Percentiles rank a stretch among this genome's conserved stretches.
Evolutionary conservation across 2,797 vertebrate genomes (phyloP).

Genomic region (Holocentrus rufus): DNA sequence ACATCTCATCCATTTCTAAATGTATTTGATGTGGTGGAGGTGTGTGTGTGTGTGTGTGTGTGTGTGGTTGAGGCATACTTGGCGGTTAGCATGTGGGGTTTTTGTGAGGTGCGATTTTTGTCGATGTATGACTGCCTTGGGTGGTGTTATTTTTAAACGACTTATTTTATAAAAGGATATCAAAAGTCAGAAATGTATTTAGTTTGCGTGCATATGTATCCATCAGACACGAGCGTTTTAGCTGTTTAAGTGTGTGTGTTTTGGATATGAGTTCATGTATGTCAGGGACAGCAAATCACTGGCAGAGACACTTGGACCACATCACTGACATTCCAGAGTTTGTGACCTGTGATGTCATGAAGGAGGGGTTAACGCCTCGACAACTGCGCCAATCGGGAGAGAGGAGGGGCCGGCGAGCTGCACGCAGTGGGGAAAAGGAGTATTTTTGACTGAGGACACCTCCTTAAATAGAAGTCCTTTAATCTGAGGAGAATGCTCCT

Average conservation of each 20-base stretch:
- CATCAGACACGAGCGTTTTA: not conserved
- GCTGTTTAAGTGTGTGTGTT: not conserved
- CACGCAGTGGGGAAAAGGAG: constrained; percentile 1
- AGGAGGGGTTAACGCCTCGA: constrained; percentile 11
- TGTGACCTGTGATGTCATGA: constrained; percentile 27
- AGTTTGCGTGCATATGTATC: not conserved
- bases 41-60: no score
- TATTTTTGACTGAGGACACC: constrained; percentile 27
- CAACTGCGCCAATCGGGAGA: constrained; percentile 26
- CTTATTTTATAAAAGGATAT: no score
- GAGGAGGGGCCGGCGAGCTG: constrained; percentile 10
- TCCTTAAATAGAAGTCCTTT: constrained; percentile 41
- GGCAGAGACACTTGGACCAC: constrained; percentile 30
- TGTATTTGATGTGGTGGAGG: not conserved
- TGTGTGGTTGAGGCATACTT: no score
- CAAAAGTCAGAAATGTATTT: not conserved
- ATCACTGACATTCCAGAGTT: constrained; percentile 33
- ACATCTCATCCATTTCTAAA: not conserved
- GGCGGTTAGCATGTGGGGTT: no score
- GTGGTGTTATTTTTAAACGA: no score
- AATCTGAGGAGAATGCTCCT: constrained; percentile 26
- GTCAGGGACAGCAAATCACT: constrained; percentile 22
- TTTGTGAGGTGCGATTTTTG: no score
- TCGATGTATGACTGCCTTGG: no score
- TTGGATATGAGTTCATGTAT: constrained; percentile 31